phyloP scores from a whole-genome alignment of 2,113 vertebrate genomes.

The Nothoprocta pentlandii region DNA sequence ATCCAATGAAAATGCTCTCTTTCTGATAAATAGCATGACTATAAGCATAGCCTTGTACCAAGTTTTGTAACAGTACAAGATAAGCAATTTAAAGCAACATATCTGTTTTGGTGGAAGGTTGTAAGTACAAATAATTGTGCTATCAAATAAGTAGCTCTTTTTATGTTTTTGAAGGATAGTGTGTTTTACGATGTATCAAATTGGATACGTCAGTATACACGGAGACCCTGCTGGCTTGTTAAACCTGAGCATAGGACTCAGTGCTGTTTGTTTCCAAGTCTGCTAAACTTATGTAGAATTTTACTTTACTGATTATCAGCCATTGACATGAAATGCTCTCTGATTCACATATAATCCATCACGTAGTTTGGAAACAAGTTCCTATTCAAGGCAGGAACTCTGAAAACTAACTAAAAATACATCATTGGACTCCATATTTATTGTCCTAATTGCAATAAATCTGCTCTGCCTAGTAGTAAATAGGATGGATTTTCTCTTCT shows the following conservation, averaged over 20 bases:
- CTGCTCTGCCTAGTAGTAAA: not conserved
- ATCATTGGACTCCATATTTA: not conserved
- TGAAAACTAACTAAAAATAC: not conserved
- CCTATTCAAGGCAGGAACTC: not conserved
- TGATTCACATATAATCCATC: not conserved
- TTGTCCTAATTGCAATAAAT: not conserved
- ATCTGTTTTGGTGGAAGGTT: not conserved
- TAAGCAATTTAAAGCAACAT: not conserved
- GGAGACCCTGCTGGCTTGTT: not conserved
- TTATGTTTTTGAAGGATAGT: not conserved
- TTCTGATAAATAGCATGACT: not conserved
- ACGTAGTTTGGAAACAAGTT: not conserved
- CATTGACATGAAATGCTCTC: not conserved
- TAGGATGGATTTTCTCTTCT: not conserved
- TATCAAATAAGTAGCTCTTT: not conserved
- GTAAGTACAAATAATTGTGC: not conserved
- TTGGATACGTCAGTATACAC: not conserved
- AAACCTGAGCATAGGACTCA: not conserved
- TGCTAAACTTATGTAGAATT: not conserved
- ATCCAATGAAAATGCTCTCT: not conserved
- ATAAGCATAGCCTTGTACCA: not conserved
- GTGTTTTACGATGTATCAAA: not conserved
- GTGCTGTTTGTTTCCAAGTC: not conserved
- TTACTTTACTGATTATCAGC: not conserved
- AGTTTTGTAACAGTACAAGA: not conserved